These are phyloP conservation scores for Drosophila falleni DNA, from an alignment of 2,888 invertebrate species.

Conservation along the genomic window DNA sequence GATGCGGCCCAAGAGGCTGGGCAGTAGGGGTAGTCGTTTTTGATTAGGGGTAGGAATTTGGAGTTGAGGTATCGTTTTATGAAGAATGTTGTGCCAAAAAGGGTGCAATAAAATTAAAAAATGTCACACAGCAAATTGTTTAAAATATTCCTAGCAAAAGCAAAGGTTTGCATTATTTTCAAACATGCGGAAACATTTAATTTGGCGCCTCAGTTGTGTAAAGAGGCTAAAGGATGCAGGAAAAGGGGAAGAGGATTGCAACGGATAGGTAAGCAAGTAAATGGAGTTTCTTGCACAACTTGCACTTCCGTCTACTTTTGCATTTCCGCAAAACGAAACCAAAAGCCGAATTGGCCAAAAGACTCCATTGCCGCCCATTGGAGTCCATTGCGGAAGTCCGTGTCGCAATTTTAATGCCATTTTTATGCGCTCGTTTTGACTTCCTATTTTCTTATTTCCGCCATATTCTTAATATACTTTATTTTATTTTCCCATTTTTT, in stretches of 20 bases:
- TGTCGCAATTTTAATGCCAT: slow-evolving; percentile 80
- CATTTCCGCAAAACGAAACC: slow-evolving; percentile 62
- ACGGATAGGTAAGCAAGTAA: slow-evolving; percentile 25
- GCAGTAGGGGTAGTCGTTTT: neutral
- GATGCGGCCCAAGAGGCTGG: slow-evolving; percentile 19
- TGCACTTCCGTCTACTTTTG: slow-evolving; percentile 79
- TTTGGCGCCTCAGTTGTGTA: slow-evolving; percentile 50
- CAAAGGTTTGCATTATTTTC: slow-evolving; percentile 10
- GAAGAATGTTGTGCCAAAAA: slow-evolving; percentile 46
- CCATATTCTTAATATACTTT: slow-evolving; percentile 23
- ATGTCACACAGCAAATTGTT: slow-evolving; percentile 66
- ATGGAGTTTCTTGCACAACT: slow-evolving; percentile 71
- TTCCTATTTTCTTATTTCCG: slow-evolving; percentile 59
- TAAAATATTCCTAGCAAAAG: slow-evolving; percentile 16
- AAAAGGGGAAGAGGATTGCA: neutral
- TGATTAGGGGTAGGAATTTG: too few relatives aligned
- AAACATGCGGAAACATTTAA: slow-evolving; percentile 67
- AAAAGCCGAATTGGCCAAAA: slow-evolving; percentile 41
- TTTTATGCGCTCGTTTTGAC: slow-evolving; percentile 76
- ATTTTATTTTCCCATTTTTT: slow-evolving; percentile 11
- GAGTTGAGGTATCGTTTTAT: neutral
- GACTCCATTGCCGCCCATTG: slow-evolving; percentile 5
- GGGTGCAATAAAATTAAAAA: slow-evolving; percentile 74
- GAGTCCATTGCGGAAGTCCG: slow-evolving; percentile 75
- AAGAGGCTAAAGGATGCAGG: neutral